phyloP scores from a whole-genome alignment of 2,113 vertebrate species.

The Apodemus speciosus region DNA sequence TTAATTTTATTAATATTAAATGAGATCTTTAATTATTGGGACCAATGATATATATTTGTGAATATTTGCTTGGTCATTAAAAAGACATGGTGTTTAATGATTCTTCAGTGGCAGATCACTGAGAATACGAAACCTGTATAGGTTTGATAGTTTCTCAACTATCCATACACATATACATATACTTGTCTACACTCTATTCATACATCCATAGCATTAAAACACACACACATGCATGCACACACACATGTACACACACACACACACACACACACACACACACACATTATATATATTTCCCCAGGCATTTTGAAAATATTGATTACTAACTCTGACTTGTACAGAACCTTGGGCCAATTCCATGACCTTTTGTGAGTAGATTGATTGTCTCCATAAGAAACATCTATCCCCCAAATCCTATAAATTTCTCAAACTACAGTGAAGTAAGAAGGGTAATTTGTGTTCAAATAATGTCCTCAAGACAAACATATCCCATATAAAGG shows the following conservation, averaged over 20 bases:
- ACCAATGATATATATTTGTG: background rate
- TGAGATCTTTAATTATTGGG: background rate
- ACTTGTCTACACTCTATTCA: background rate
- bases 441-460: background rate
- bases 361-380: background rate
- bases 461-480: background rate
- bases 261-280: background rate
- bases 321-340: background rate
- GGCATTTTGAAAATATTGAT: background rate
- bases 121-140: background rate
- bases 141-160: background rate
- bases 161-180: background rate
- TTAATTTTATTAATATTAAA: constrained; percentile 24
- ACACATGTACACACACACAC: no score
- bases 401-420: background rate
- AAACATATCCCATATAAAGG: background rate
- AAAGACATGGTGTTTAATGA: background rate
- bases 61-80: background rate
- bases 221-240: background rate
- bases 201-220: background rate
- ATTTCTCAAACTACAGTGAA: background rate
- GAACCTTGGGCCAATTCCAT: background rate
- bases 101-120: background rate
- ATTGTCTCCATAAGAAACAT: background rate
- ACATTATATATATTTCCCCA: background rate